These are phyloP conservation scores for Neodon shergylaensis DNA, from an alignment of 2,113 vertebrate species.

Conservation along the genomic window DNA sequence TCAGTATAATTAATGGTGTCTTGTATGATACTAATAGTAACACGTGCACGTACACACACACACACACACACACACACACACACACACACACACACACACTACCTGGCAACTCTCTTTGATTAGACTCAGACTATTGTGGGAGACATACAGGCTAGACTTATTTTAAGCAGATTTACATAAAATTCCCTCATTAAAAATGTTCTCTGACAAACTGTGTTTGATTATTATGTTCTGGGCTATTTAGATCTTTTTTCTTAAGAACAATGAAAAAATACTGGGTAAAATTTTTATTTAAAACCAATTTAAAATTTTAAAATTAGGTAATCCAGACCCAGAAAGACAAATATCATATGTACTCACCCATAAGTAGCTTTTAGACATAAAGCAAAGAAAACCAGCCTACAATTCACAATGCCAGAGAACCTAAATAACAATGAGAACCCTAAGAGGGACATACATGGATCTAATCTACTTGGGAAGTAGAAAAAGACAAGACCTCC, in stretches of 20 bases:
- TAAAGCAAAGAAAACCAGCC: no score
- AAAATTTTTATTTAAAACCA: conserved; percentile 34
- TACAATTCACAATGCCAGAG: no score
- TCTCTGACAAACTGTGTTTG: neutral
- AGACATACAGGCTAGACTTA: neutral
- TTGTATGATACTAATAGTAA: neutral
- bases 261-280: neutral
- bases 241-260: neutral
- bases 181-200: neutral
- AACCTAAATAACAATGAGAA: no score
- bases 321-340: neutral
- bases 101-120: neutral
- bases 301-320: neutral
- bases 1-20: neutral
- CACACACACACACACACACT: neutral
- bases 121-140: neutral
- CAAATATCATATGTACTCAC: no score
- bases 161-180: neutral
- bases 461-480: no score
- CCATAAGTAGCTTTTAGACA: no score
- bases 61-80: no score
- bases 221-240: neutral
- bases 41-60: accelerated
- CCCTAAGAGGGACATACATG: no score
- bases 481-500: no score